Percentiles rank a stretch among this genome's conserved stretches.
phyloP scores from a whole-genome alignment of 1,140 invertebrate species.

The Bombus picipes region DNA sequence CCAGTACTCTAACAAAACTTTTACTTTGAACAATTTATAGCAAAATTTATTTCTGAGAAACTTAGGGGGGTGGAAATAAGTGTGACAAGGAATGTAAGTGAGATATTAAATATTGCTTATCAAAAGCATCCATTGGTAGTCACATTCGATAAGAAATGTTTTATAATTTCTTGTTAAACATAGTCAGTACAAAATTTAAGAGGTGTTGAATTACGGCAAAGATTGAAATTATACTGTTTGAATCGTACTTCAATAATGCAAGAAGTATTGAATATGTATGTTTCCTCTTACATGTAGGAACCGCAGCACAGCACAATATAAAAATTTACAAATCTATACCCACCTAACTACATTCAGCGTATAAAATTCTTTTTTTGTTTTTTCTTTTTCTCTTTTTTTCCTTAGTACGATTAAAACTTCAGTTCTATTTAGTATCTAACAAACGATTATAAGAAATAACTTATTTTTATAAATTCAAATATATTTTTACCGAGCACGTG shows the following conservation, averaged over 20 bases:
- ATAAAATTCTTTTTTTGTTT: slow-evolving; percentile 26
- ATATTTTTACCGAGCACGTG: neutral
- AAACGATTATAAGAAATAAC: slow-evolving; percentile 13
- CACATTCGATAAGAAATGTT: slow-evolving; percentile 29
- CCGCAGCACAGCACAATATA: slow-evolving; percentile 56
- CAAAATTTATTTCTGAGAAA: slow-evolving; percentile 69
- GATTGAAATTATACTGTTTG: slow-evolving; percentile 36
- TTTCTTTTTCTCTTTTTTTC: neutral
- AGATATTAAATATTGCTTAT: slow-evolving; percentile 67
- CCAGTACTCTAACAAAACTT: slow-evolving; percentile 28
- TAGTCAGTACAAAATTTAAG: slow-evolving; percentile 41
- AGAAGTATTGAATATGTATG: slow-evolving; percentile 80
- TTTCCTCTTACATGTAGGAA: slow-evolving; percentile 78
- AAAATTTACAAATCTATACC: slow-evolving; percentile 65
- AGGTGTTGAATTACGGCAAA: slow-evolving; percentile 52
- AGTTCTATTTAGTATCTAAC: neutral
- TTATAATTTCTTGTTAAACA: slow-evolving; percentile 14
- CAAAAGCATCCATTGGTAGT: slow-evolving; percentile 45
- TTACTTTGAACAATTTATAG: slow-evolving; percentile 39
- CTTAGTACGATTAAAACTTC: slow-evolving; percentile 17
- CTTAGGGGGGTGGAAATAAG: slow-evolving; percentile 79
- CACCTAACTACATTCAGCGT: slow-evolving; percentile 78
- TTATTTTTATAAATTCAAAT: neutral
- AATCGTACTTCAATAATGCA: slow-evolving; percentile 20
- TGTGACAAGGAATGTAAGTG: slow-evolving; percentile 83